Evolutionary conservation across 2,797 vertebrate genomes (phyloP).

Genomic region (Nannoperca obscura): DNA sequence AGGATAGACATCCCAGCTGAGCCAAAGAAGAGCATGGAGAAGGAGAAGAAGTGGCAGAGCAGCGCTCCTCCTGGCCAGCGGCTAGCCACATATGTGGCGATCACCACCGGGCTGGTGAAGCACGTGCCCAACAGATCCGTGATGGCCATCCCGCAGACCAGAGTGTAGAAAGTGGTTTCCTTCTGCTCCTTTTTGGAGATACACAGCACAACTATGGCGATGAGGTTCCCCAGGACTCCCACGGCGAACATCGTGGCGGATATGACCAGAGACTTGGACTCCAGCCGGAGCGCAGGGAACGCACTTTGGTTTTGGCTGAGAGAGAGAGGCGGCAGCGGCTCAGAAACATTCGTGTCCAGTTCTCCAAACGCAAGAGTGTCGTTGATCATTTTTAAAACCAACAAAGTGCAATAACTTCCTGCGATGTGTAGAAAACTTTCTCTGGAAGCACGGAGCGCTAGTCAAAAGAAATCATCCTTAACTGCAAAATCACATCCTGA

Average conservation of each 20-base stretch:
- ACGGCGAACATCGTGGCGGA: constrained; percentile 87
- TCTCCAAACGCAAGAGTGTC: constrained; percentile 64
- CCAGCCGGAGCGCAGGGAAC: constrained; percentile 74
- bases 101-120: constrained; percentile 89
- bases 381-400: constrained; percentile 70
- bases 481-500: neutral
- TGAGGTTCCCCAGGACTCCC: constrained; percentile 86
- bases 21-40: constrained; percentile 89
- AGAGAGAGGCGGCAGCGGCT: constrained; percentile 47
- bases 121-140: constrained; percentile 88
- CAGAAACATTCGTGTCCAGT: constrained; percentile 72
- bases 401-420: constrained; percentile 1
- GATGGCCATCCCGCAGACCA: constrained; percentile 89
- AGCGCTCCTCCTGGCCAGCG: constrained; percentile 85
- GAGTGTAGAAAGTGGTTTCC: constrained; percentile 88
- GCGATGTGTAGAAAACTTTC: constrained; percentile 6
- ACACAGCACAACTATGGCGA: constrained; percentile 87
- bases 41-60: constrained; percentile 89
- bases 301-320: constrained; percentile 60
- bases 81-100: constrained; percentile 83
- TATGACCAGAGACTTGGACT: constrained; percentile 81
- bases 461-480: neutral
- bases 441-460: neutral
- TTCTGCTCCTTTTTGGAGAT: constrained; percentile 88
- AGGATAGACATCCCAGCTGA: constrained; percentile 88